Base-by-base conservation (phyloP, 2,888 invertebrate species). In the Eretmocerus hayati region DNA sequence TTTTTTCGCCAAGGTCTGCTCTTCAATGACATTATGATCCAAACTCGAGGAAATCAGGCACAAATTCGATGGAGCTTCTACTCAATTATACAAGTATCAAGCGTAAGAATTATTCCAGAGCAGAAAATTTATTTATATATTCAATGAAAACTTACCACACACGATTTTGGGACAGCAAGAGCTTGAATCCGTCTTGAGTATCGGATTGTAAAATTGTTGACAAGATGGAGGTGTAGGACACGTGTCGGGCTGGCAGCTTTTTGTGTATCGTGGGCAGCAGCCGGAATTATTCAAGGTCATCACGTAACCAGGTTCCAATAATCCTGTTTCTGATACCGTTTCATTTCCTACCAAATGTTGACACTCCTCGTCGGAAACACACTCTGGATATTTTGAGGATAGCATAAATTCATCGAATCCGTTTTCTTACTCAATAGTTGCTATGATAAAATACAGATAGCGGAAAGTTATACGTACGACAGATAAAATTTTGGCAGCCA, bases 401-500 rank as follows among this genome's bases (percentile, higher is more conserved):
- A n/a, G n/a, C n/a, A n/a, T n/a, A n/a, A n/a, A n/a, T n/a, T n/a
- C n/a, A n/a, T n/a, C n/a, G n/a, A n/a, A n/a, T n/a, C n/a, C n/a
- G n/a, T n/a, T n/a, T n/a, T n/a, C n/a, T n/a, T n/a, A n/a, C n/a
- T 6, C 15, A 52, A 42, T 43, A n/a, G 2, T 15, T 41, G 2
- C 19, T 9, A 41, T 8, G 5, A 39, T 39, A n/a, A 2, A 39
- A 15, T 21, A 37, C 5, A 37, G 5, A 16, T 9, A n/a, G 15
- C 6, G 23, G 23, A 39, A 22, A 16, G 20, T 3, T 9, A 16
- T 5, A 42, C 38, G 33, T 65, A 85, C 85, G 81, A 62, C 90
- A 90, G 52, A 85, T 77, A 55, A 83, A 87, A 58, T 83, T 80
- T 26, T 79, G 79, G 68, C 90, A 90, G 5, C 83, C 84, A 58